These are phyloP conservation scores for Acomys russatus DNA, from an alignment of 2,797 vertebrate species.

Conservation along the genomic window DNA sequence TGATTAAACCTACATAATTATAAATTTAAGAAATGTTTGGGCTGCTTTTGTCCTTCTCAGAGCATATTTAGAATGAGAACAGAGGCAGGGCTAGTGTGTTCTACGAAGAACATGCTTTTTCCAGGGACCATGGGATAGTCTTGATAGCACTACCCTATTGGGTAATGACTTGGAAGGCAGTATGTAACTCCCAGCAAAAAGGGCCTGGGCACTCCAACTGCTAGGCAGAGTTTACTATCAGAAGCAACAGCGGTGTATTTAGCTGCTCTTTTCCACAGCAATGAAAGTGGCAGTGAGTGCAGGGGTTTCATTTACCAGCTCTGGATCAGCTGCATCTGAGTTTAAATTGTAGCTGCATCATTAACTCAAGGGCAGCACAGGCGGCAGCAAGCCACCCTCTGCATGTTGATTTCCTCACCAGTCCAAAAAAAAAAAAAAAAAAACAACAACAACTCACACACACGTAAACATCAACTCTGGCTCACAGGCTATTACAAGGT, in stretches of 20 bases:
- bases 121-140: neutral
- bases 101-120: neutral
- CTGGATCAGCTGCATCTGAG: neutral
- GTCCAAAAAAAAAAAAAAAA: neutral
- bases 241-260: neutral
- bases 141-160: neutral
- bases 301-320: neutral
- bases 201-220: neutral
- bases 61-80: neutral
- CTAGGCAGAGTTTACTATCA: neutral
- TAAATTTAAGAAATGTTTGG: slow-evolving; percentile 7
- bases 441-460: neutral
- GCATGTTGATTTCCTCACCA: neutral
- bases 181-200: slow-evolving; percentile 15
- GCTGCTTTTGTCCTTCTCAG: neutral
- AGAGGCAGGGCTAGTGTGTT: neutral
- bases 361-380: neutral
- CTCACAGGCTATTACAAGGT: neutral
- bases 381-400: neutral
- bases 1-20: neutral
- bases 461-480: neutral
- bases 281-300: neutral
- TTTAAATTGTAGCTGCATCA: slow-evolving; percentile 45
- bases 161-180: neutral
- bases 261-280: slow-evolving; percentile 37